Conservation (phyloP, 2,888 invertebrate species). For the Sylvicola cinctus region DNA sequence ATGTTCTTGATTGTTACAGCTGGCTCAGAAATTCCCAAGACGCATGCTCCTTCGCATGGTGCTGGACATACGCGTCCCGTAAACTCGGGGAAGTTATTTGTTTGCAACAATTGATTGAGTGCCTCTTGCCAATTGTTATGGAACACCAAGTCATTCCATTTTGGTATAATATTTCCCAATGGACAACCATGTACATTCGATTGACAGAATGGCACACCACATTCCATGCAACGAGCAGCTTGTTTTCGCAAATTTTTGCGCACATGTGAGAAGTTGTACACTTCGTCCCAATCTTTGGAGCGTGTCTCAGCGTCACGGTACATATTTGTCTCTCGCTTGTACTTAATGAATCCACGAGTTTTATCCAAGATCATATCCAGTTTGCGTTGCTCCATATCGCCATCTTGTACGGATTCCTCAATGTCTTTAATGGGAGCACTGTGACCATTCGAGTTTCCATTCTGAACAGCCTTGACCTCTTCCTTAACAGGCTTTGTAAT, state of each 20-base stretch:
- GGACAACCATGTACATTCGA: slow-evolving; percentile 85
- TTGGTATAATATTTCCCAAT: slow-evolving; percentile 94
- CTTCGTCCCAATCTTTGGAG: slow-evolving; percentile 90
- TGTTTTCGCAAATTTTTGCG: slow-evolving; percentile 75
- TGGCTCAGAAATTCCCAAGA: slow-evolving; percentile 85
- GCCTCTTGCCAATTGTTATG: slow-evolving; percentile 89
- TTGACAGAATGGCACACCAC: slow-evolving; percentile 97
- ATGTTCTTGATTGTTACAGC: slow-evolving; percentile 98
- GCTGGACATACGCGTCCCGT: slow-evolving; percentile 90
- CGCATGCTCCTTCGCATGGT: slow-evolving; percentile 97
- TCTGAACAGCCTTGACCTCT: slow-evolving; percentile 14
- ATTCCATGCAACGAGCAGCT: slow-evolving; percentile 96
- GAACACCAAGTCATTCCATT: slow-evolving; percentile 97
- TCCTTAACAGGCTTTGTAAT: slow-evolving; percentile 12
- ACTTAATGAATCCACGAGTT: slow-evolving; percentile 86
- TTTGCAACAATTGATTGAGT: slow-evolving; percentile 77
- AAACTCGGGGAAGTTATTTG: slow-evolving; percentile 98
- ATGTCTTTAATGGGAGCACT: slow-evolving; percentile 50
- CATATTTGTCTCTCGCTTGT: slow-evolving; percentile 66
- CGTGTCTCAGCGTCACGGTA: slow-evolving; percentile 76
- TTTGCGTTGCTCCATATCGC: slow-evolving; percentile 55
- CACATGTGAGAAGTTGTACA: slow-evolving; percentile 72
- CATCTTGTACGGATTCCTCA: slow-evolving; percentile 70
- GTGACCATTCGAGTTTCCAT: slow-evolving; percentile 17
- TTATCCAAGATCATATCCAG: slow-evolving; percentile 66